Conservation (phyloP, 1,140 invertebrate genomes). For the Drosophila nikananu region DNA sequence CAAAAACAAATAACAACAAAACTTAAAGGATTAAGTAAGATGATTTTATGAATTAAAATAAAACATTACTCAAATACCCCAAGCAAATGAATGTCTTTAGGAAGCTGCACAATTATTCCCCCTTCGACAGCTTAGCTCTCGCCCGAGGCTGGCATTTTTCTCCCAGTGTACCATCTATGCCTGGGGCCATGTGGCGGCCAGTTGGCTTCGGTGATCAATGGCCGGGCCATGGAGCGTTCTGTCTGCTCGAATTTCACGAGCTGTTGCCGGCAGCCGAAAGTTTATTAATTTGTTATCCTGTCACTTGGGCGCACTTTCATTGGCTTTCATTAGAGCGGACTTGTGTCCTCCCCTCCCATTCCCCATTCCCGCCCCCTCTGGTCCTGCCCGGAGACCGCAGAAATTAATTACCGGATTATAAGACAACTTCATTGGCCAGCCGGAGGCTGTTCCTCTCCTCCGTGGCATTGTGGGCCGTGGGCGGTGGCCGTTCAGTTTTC, state of each 20-base stretch:
- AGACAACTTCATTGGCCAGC: conserved; percentile 75
- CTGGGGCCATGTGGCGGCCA: conserved; percentile 20
- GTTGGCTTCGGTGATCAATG: conserved; percentile 37
- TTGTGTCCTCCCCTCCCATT: too few species aligned
- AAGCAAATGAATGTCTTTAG: too few species aligned
- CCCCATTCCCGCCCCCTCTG: neutral
- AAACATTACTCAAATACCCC: neutral
- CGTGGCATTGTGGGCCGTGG: too few species aligned
- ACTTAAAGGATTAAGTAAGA: neutral
- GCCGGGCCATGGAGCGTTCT: conserved; percentile 7
- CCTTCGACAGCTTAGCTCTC: too few species aligned
- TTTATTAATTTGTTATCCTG: conserved; percentile 82
- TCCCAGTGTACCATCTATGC: neutral
- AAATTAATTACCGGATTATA: conserved; percentile 82
- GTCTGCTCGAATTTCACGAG: conserved; percentile 45
- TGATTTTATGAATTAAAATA: too few species aligned
- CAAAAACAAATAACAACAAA: neutral
- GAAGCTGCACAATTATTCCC: too few species aligned
- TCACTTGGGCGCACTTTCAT: conserved; percentile 75
- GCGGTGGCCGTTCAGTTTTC: conserved; percentile 52
- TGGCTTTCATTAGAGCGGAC: conserved; percentile 69
- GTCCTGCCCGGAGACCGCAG: conserved; percentile 50
- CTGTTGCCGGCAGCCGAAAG: conserved; percentile 58
- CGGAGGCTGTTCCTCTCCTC: conserved; percentile 12
- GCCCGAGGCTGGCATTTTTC: neutral